Base-by-base conservation (phyloP, 1,140 invertebrate genomes). In the Elymnias hypermnestra region DNA sequence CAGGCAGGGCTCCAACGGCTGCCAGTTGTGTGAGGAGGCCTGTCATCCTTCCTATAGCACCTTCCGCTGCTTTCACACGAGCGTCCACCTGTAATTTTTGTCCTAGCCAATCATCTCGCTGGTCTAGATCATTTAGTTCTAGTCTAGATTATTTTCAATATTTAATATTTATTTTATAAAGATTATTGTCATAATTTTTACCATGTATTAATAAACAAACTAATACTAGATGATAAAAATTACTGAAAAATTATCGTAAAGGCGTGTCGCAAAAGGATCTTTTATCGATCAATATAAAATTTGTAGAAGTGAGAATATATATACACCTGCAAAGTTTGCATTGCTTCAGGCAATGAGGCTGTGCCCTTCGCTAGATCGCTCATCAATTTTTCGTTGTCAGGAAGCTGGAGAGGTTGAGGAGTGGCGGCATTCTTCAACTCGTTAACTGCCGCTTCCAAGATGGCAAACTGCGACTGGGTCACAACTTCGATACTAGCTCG, bases 261-360 rank as follows among this genome's bases (percentile, higher is more conserved):
- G n/a, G n/a, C n/a, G n/a, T n/a, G n/a, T n/a, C n/a, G n/a, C n/a
- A n/a, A n/a, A n/a, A n/a, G n/a, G n/a, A n/a, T n/a, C n/a, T n/a
- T n/a, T n/a, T n/a, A n/a, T n/a, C n/a, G n/a, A n/a, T n/a, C n/a
- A n/a, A n/a, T n/a, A n/a, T n/a, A n/a, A n/a, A n/a, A n/a, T n/a
- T n/a, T n/a, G n/a, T n/a, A n/a, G n/a, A 28, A 10, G 25, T 28
- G 9, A 28, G n/a, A 3, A 28, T 28, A 5, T 28, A 21, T 21
- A 21, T 21, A 7, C 29, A 76, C 77, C 68, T 77, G 75, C 72
- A 82, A 68, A 15, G 77, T 72, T 38, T 72, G 44, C 77, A 82
- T 82, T 5, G 66, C 63, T 3, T 77, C 74, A 1, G 60, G 63
- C 10, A 82, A 57, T 1, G 67, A 66, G 1, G 73, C 75, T 9